Evolutionary conservation across 2,797 vertebrate genomes (phyloP), one percentile per base, ranked within the genome.

Genomic region (Toxotes lorentzi): DNA sequence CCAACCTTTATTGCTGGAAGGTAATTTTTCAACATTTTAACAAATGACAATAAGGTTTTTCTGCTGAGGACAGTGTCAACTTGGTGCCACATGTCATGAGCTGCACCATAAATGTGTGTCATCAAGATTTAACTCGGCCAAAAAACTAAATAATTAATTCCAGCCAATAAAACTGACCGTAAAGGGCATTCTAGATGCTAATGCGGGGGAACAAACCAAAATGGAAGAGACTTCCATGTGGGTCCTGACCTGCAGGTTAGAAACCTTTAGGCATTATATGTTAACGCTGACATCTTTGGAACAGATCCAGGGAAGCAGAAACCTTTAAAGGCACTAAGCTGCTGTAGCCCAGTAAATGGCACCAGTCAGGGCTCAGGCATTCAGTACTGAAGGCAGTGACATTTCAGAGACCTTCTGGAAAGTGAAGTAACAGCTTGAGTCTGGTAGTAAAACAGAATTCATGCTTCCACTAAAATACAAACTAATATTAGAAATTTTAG

Each of bases 381-480:
- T 83, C 81, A 69, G 54, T 70, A 73, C 73, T 72, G 76, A 89
- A 82, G 64, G 83, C 81, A 43, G 19, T 90, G 86, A 92, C 88
- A 91, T 92, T 91, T 91, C 69, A 68, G 66, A 86, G 76, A 89
- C 85, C 74, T 86, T 87, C 70, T 71, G 63, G 70, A 81, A 82
- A 85, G 48, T 41, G 47, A 72, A 82, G 71, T 65, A 82, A 76
- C 76, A 77, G 86, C 84, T 84, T 86, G 50, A 78, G 61, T 24
- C 47, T 58, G 59, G 70, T 79, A 21, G 32, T 66, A 38, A 70
- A 85, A 73, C 27, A 56, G 13, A 67, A 35, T 60, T 34, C 7
- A 58, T 67, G 74, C 40, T 57, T 62, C 12, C 35, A 23, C 62
- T 40, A 32, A 41, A 23, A 54, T 38, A 63, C 65, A 27, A 23